These are phyloP conservation scores for Baryphthengus martii DNA, from an alignment of 2,113 vertebrate species.

Conservation along the genomic window DNA sequence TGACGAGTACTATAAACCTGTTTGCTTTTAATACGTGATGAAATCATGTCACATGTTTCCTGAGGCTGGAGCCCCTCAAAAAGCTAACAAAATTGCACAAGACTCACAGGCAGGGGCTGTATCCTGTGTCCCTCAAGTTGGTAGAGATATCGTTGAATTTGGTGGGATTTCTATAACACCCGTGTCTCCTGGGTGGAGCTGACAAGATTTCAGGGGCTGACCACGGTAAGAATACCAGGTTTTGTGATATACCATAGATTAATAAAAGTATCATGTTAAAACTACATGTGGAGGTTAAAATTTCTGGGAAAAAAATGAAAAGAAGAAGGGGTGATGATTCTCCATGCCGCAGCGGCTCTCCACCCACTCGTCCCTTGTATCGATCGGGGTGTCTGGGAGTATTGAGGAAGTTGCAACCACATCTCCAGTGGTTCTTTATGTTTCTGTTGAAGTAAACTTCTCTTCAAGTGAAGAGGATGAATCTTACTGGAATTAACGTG, in stretches of 20 bases:
- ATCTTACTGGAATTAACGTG: not conserved
- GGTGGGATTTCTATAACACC: not conserved
- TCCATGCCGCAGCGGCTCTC: not conserved
- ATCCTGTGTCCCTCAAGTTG: not conserved
- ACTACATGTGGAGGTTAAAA: not conserved
- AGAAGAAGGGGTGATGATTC: not conserved
- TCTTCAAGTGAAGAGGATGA: not conserved
- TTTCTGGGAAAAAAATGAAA: not conserved
- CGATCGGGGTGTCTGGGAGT: fast-evolving
- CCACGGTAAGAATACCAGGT: not conserved
- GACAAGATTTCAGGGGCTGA: not conserved
- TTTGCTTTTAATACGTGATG: not conserved
- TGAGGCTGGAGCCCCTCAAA: not conserved
- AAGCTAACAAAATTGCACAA: not conserved
- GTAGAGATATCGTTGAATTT: not conserved
- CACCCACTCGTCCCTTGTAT: not conserved
- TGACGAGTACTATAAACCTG: not conserved
- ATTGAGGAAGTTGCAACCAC: not conserved
- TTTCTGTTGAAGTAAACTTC: not conserved
- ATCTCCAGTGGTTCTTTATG: not conserved
- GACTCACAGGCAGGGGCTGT: not conserved
- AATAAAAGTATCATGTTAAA: not conserved
- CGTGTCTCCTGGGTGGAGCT: not conserved
- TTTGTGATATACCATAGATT: not conserved
- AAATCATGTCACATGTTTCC: not conserved